These are phyloP conservation scores for Sthenelais limicola DNA, from an alignment of 2,888 invertebrate species.

Conservation along the genomic window DNA sequence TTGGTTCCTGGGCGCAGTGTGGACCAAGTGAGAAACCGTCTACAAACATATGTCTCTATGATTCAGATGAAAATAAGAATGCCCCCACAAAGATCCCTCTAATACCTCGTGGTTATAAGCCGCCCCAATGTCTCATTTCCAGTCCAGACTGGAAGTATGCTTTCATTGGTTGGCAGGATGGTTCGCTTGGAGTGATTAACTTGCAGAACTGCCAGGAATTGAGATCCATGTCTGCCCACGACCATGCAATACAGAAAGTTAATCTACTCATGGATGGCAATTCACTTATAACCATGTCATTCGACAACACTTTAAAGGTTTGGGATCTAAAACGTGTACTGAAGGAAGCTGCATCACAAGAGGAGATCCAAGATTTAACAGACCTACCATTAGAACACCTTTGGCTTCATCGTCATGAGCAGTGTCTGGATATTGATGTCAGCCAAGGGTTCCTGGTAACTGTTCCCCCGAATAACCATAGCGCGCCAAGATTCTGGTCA, in stretches of 20 bases:
- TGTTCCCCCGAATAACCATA: conserved; percentile 19
- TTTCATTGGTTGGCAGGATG: conserved; percentile 43
- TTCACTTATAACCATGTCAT: conserved; percentile 31
- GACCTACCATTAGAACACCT: neutral
- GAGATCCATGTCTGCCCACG: conserved; percentile 25
- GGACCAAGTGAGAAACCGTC: no score
- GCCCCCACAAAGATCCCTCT: neutral
- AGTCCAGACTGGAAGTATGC: conserved; percentile 31
- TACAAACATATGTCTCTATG: no score
- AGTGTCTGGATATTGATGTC: conserved; percentile 40
- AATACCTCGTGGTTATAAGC: neutral
- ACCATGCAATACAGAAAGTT: conserved; percentile 26
- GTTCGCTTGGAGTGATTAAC: conserved; percentile 38
- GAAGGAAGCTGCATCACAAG: neutral
- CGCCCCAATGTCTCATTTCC: conserved; percentile 1
- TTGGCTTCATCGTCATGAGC: conserved; percentile 34
- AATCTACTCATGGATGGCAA: conserved; percentile 1
- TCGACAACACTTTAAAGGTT: conserved; percentile 41
- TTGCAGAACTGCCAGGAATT: conserved; percentile 3
- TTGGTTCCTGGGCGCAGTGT: no score
- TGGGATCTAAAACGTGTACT: conserved; percentile 38
- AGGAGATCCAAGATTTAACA: neutral
- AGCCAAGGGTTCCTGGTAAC: conserved; percentile 14
- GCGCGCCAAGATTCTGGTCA: conserved; percentile 43
- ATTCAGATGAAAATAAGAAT: no score